Percentiles rank a stretch among this genome's conserved stretches.
phyloP scores from a whole-genome alignment of 53 echinoderm and acorn worm species.

The Mesocentrotus franciscanus region DNA sequence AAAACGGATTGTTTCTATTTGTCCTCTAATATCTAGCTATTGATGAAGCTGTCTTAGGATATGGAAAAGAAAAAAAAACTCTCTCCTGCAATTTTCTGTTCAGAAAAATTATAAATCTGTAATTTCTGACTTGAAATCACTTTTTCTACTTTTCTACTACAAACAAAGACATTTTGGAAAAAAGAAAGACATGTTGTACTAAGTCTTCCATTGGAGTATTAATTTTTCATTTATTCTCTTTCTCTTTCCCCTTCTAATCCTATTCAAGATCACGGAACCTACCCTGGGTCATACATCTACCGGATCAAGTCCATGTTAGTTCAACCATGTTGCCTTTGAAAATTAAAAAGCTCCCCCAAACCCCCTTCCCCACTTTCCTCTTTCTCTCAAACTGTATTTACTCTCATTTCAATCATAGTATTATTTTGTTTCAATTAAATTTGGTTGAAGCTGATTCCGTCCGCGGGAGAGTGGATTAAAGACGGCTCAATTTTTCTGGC shows the following conservation, averaged over 20 bases:
- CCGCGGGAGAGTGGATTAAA: conserved; percentile 66
- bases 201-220: not conserved
- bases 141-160: not conserved
- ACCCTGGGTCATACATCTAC: conserved; percentile 47
- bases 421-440: conserved; percentile 73
- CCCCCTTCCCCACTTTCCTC: not conserved
- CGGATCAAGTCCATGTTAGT: conserved; percentile 54
- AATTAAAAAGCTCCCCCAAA: conserved; percentile 44
- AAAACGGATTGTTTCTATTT: no score
- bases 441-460: conserved; percentile 54
- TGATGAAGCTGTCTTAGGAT: not conserved
- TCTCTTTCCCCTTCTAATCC: not conserved
- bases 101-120: not conserved
- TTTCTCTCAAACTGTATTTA: conserved; percentile 49
- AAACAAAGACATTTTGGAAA: not conserved
- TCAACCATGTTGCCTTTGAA: conserved; percentile 60
- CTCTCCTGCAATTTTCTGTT: not conserved
- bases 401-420: conserved; percentile 70
- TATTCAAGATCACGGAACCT: not conserved
- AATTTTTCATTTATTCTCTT: conserved; percentile 3
- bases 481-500: conserved; percentile 64
- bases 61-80: not conserved
- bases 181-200: not conserved
- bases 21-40: not conserved
- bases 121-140: not conserved